These are phyloP conservation scores for Coelopa pilipes DNA, from an alignment of 2,888 invertebrate species.

Conservation along the genomic window DNA sequence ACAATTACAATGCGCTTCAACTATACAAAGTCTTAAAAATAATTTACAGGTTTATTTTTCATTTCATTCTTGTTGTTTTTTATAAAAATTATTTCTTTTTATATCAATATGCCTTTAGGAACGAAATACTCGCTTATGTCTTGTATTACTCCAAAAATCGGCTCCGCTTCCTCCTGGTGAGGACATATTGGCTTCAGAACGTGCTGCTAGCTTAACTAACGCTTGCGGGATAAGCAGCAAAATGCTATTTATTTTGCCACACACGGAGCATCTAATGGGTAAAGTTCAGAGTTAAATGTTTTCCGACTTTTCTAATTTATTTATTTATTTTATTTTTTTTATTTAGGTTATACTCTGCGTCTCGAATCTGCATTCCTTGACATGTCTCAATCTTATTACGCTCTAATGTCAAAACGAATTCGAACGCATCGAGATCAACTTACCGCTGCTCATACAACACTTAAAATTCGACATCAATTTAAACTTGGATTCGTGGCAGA, in stretches of 20 bases:
- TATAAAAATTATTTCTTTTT: constrained; percentile 47
- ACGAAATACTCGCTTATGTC: constrained; percentile 77
- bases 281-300: not conserved
- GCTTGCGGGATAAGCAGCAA: constrained; percentile 93
- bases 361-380: constrained; percentile 95
- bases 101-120: constrained; percentile 49
- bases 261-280: constrained; percentile 85
- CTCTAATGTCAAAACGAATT: constrained; percentile 85
- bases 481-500: constrained; percentile 97
- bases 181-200: constrained; percentile 87
- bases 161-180: constrained; percentile 82
- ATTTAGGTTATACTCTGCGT: constrained; percentile 73
- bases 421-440: constrained; percentile 91
- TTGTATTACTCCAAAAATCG: constrained; percentile 90
- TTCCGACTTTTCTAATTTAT: not conserved
- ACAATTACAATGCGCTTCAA: constrained; percentile 91
- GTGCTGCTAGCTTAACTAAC: constrained; percentile 89
- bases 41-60: constrained; percentile 54
- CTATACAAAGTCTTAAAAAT: constrained; percentile 82
- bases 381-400: constrained; percentile 91
- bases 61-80: not conserved
- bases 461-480: constrained; percentile 95
- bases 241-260: constrained; percentile 90
- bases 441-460: constrained; percentile 88
- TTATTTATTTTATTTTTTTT: not conserved